Conservation (phyloP, 2,797 vertebrate genomes). For the Onychomys torridus region DNA sequence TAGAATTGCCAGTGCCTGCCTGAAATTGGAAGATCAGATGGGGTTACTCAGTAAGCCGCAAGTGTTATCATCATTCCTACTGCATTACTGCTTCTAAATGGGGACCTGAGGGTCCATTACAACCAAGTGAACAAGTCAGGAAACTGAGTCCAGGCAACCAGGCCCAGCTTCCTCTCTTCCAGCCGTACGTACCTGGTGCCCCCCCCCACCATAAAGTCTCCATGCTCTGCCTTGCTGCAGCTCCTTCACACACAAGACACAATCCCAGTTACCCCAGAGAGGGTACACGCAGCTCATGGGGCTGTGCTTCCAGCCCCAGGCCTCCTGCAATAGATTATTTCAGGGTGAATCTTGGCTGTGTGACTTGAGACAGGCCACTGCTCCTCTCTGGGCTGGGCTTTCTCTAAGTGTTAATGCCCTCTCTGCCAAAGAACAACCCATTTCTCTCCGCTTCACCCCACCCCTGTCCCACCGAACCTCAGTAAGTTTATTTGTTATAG, state of each 20-base stretch:
- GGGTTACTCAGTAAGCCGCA: neutral
- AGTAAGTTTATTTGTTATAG: neutral
- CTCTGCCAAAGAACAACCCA: neutral
- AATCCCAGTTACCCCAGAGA: neutral
- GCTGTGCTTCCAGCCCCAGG: neutral
- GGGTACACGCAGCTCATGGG: neutral
- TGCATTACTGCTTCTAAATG: neutral
- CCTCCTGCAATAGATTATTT: rapidly evolving
- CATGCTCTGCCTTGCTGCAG: rapidly evolving
- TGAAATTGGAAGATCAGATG: neutral
- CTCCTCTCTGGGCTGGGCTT: neutral
- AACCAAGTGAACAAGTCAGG: neutral
- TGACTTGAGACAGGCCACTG: neutral
- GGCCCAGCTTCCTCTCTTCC: neutral
- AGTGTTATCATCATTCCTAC: neutral
- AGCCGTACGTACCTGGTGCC: neutral
- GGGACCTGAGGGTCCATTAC: neutral
- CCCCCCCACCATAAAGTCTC: neutral
- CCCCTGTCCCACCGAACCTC: neutral
- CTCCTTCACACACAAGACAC: neutral
- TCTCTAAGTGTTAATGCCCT: neutral
- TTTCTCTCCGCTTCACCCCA: neutral
- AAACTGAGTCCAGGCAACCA: neutral
- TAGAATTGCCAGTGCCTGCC: neutral
- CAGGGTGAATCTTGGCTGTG: neutral